These are phyloP conservation scores for Odontesthes bonariensis DNA, from an alignment of 2,113 vertebrate genomes.

Conservation along the genomic window DNA sequence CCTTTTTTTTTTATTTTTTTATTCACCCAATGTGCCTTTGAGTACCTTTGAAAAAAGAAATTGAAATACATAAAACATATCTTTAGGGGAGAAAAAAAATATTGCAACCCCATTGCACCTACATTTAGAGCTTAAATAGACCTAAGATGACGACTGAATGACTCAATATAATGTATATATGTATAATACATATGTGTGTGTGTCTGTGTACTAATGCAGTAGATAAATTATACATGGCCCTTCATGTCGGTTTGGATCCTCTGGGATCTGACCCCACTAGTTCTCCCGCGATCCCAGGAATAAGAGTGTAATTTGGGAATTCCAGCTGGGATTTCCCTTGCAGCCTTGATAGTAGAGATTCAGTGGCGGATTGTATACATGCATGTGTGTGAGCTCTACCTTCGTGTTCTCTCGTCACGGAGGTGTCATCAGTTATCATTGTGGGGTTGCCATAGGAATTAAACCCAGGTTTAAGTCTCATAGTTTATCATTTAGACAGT, in stretches of 20 bases:
- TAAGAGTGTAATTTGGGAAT: slow-evolving; percentile 48
- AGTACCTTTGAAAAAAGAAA: too few relatives aligned
- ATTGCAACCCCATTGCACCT: too few relatives aligned
- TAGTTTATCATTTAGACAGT: slow-evolving; percentile 9
- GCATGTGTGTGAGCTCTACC: neutral
- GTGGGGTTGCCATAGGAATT: slow-evolving; percentile 14
- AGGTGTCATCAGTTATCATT: slow-evolving; percentile 11
- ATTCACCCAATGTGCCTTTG: too few relatives aligned
- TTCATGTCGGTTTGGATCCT: slow-evolving; percentile 41
- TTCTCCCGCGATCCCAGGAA: slow-evolving; percentile 61
- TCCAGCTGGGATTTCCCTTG: slow-evolving; percentile 56
- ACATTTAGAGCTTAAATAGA: neutral
- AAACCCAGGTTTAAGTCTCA: slow-evolving; percentile 7
- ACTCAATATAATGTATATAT: too few relatives aligned
- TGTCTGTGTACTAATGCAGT: slow-evolving; percentile 4
- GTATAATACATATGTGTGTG: neutral
- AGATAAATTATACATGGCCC: slow-evolving; percentile 39
- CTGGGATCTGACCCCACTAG: slow-evolving; percentile 49
- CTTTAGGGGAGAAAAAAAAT: too few relatives aligned
- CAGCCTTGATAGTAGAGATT: slow-evolving; percentile 15
- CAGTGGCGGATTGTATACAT: slow-evolving; percentile 2
- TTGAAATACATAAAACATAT: too few relatives aligned
- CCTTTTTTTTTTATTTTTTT: too few relatives aligned
- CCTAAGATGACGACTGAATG: too few relatives aligned
- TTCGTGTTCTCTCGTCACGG: slow-evolving; percentile 29